A percentile compares a stretch with the other conserved stretches of the same genome.
phyloP scores from a whole-genome alignment of 1,140 invertebrate genomes.

The Drosophila nasuta region DNA sequence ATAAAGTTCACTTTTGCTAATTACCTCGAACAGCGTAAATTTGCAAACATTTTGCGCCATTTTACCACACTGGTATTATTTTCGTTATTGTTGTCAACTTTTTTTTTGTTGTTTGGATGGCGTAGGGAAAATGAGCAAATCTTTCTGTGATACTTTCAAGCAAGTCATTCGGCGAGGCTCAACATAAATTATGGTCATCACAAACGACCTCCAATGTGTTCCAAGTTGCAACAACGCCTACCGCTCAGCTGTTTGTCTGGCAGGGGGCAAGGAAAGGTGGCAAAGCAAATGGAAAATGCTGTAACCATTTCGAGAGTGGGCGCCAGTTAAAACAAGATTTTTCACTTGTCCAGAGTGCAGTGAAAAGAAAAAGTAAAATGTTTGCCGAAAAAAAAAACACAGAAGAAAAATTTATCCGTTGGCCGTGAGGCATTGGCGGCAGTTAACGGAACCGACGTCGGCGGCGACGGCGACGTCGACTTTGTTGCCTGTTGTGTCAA shows the following conservation, averaged over 20 bases:
- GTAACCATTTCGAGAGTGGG: constrained; percentile 21
- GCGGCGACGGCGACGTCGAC: neutral
- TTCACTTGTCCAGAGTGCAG: constrained; percentile 56
- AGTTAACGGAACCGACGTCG: constrained; percentile 46
- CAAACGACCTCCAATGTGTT: constrained; percentile 32
- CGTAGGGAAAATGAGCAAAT: constrained; percentile 19
- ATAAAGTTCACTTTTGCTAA: constrained; percentile 62
- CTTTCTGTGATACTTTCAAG: constrained; percentile 12
- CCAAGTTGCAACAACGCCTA: constrained; percentile 40
- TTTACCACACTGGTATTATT: constrained; percentile 60
- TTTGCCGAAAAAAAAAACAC: constrained; percentile 62
- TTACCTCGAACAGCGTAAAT: constrained; percentile 48
- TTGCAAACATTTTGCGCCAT: constrained; percentile 33
- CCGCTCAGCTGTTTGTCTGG: neutral
- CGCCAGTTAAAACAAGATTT: constrained; percentile 63
- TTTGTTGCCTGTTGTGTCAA: constrained; percentile 59
- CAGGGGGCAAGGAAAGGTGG: neutral
- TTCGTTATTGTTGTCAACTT: constrained; percentile 66
- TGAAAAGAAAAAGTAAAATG: constrained; percentile 80
- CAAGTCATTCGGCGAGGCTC: constrained; percentile 29
- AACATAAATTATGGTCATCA: constrained; percentile 33
- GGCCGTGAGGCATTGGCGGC: constrained; percentile 15
- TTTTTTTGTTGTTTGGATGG: constrained; percentile 1
- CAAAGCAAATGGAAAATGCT: constrained; percentile 31
- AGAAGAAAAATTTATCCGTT: constrained; percentile 48